A percentile compares a stretch with the other conserved stretches of the same genome.
Evolutionary conservation across 2,113 vertebrate species (phyloP).

Genomic region (Dolichotis patagonum): DNA sequence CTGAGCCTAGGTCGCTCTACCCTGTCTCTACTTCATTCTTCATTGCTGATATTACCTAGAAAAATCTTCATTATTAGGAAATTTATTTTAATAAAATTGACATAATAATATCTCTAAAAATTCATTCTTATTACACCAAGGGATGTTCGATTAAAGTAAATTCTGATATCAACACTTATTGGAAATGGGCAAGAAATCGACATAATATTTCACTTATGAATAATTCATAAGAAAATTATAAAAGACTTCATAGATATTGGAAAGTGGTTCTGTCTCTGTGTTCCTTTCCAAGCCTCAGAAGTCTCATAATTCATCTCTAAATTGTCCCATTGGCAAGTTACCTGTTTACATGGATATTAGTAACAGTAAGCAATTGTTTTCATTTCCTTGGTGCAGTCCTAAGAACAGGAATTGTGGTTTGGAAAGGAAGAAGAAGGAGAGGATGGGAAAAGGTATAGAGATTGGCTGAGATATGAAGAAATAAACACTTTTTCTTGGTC

Average conservation of each 20-base stretch:
- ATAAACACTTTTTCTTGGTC: neutral
- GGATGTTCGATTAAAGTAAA: neutral
- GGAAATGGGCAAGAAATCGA: neutral
- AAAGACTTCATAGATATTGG: neutral
- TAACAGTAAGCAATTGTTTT: neutral
- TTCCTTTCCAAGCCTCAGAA: neutral
- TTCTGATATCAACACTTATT: neutral
- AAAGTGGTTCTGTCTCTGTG: neutral
- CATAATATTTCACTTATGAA: slow-evolving; percentile 16
- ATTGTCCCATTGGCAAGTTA: neutral
- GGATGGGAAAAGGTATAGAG: neutral
- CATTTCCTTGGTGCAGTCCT: neutral
- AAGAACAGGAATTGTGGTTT: neutral
- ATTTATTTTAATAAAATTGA: slow-evolving; percentile 11
- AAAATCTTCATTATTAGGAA: neutral
- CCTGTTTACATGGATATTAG: neutral
- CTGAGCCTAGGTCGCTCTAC: neutral
- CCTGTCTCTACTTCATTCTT: neutral
- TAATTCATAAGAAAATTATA: slow-evolving; percentile 9
- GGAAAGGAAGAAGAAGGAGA: neutral
- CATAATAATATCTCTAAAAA: slow-evolving; percentile 30
- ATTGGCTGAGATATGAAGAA: neutral
- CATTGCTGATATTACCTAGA: neutral
- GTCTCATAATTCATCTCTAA: neutral
- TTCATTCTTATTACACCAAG: neutral